Percentiles rank a stretch among this genome's conserved stretches.
Evolutionary conservation across 2,888 invertebrate genomes (phyloP).

Genomic region (Idaea dimidiata): DNA sequence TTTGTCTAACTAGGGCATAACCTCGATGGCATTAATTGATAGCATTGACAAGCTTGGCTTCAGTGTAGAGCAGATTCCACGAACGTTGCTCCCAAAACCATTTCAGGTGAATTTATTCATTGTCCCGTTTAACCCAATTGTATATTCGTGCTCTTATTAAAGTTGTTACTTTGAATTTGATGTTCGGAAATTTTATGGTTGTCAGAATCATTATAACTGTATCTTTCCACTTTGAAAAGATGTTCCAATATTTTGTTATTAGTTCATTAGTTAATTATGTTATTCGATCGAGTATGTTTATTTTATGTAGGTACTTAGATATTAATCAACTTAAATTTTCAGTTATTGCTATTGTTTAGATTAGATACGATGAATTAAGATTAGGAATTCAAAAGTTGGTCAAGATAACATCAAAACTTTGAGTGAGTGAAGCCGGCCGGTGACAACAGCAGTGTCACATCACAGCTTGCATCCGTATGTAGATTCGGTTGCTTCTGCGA

Average conservation of each 20-base stretch:
- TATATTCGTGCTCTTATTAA: conserved; percentile 19
- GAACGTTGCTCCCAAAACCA: conserved; percentile 27
- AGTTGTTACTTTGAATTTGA: neutral
- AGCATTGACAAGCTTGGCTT: conserved; percentile 58
- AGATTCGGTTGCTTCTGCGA: conserved; percentile 59
- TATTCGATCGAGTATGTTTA: neutral
- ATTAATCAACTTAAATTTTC: neutral
- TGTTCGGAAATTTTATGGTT: neutral
- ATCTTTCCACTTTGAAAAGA: neutral
- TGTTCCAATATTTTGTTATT: neutral
- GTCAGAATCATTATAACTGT: neutral
- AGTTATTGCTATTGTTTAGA: neutral
- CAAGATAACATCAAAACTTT: neutral
- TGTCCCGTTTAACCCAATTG: conserved; percentile 25
- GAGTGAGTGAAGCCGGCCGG: conserved; percentile 47
- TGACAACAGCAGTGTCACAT: conserved; percentile 16
- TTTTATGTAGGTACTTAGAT: neutral
- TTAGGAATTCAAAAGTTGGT: neutral
- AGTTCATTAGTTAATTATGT: neutral
- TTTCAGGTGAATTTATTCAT: conserved; percentile 34
- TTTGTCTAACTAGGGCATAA: conserved; percentile 64
- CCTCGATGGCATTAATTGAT: conserved; percentile 69
- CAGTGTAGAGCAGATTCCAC: conserved; percentile 40
- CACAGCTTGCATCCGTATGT: conserved; percentile 37
- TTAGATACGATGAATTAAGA: neutral